A percentile compares a stretch with the other conserved stretches of the same genome.
Conservation (phyloP, 2,113 vertebrate species). For the Mormyrus iriodes region DNA sequence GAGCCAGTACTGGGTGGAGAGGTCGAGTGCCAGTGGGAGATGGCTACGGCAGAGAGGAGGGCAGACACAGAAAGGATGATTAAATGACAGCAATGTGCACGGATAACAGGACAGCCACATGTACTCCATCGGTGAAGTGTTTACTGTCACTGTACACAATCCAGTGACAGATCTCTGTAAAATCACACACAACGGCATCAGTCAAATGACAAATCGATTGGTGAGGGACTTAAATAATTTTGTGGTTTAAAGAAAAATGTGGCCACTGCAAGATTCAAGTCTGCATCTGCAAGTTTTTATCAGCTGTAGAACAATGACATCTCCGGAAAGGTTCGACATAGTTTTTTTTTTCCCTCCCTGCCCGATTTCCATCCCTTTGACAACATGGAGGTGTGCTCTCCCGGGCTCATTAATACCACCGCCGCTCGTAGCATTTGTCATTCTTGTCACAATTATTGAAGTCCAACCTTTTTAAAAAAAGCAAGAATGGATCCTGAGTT, state of each 20-base stretch:
- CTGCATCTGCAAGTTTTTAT: constrained; percentile 19
- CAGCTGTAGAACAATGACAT: constrained; percentile 12
- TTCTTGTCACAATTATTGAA: constrained; percentile 32
- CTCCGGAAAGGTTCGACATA: background rate
- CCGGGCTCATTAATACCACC: constrained; percentile 2
- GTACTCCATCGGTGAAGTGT: background rate
- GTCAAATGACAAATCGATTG: background rate
- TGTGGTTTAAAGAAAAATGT: constrained; percentile 1
- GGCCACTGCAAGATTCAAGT: constrained; percentile 7
- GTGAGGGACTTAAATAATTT: background rate
- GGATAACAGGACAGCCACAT: background rate
- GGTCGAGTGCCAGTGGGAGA: constrained; percentile 72
- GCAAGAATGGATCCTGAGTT: constrained; percentile 17
- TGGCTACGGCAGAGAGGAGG: constrained; percentile 44
- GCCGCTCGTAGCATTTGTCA: constrained; percentile 18
- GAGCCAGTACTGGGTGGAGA: constrained; percentile 65
- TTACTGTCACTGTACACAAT: background rate
- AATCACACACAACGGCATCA: background rate
- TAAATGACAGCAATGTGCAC: background rate
- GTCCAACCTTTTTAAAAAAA: constrained; percentile 11
- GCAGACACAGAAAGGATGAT: background rate
- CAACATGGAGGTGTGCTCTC: constrained; percentile 22
- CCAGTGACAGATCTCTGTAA: background rate
- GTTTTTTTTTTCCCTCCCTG: background rate
- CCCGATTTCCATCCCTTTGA: constrained; percentile 21